Evolutionary conservation across 2,888 invertebrate genomes (phyloP).

Genomic region (Brachypterus glaber): DNA sequence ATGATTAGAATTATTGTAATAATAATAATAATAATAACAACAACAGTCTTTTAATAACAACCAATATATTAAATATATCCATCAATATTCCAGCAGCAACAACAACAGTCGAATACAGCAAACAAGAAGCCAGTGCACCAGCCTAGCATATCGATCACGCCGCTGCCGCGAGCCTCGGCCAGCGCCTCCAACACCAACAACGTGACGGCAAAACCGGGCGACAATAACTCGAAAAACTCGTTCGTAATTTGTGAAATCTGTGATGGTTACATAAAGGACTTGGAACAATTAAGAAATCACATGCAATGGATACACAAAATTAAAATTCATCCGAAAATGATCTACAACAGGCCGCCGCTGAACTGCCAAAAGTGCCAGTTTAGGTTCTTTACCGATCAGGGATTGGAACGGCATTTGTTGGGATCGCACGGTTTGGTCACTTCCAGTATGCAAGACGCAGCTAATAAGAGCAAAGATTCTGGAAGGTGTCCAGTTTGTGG

Average conservation of each 20-base stretch:
- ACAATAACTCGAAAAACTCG: conserved; percentile 59
- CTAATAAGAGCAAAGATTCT: conserved; percentile 88
- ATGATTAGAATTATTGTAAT: too few relatives aligned
- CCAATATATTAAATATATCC: too few relatives aligned
- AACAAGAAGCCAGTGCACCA: conserved; percentile 48
- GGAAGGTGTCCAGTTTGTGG: conserved; percentile 93
- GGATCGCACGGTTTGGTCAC: conserved; percentile 93
- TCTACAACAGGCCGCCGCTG: conserved; percentile 85
- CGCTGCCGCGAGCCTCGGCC: conserved; percentile 57
- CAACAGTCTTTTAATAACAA: too few relatives aligned
- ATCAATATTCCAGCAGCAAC: conserved; percentile 17
- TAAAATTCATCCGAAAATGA: conserved; percentile 93
- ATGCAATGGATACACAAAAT: conserved; percentile 98
- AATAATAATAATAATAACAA: too few relatives aligned
- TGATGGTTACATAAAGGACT: conserved; percentile 82
- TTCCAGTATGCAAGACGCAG: conserved; percentile 91
- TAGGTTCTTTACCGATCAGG: conserved; percentile 95
- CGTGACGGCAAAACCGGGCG: conserved; percentile 40
- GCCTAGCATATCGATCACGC: conserved; percentile 85
- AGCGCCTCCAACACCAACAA: conserved; percentile 38
- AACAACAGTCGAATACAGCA: too few relatives aligned
- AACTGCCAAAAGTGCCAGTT: conserved; percentile 95
- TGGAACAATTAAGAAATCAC: conserved; percentile 82
- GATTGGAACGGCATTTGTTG: conserved; percentile 86
- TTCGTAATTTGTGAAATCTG: conserved; percentile 96